Base-by-base conservation (phyloP, 64 coral and sea anemone species). In the Trachythela sp. region DNA sequence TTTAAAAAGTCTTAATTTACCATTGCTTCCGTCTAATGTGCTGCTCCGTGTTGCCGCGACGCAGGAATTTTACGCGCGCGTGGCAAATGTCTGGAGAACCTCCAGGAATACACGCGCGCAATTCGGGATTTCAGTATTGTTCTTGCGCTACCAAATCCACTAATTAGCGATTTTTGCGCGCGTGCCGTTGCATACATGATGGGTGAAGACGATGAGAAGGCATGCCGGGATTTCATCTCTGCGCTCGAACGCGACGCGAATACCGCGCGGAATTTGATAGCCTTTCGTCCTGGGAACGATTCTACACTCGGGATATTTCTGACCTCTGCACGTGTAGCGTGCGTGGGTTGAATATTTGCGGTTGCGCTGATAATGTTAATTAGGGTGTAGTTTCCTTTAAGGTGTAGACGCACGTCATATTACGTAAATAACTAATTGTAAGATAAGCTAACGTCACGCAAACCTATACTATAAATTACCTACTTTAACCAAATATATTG, bases 101-200 rank as follows among this genome's bases (percentile, higher is more conserved):
- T 80, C 7, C 75, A 80, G 75, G 75, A 80, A 30, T 80, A 80
- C 75, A 80, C 75, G 32, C 75, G 75, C 37, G 75, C 75, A 35
- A 39, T 80, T 17, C 75, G 75, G 4, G 75, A 80, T 80, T 80
- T 34, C 75, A 80, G 75, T 30, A 17, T 30, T 0, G 75, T 80
- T 10, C 75, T 80, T 1, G 37, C 75, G 75, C 75, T 80, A 6
- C 75, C 75, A 38, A 80, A 80, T 15, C 26, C 75, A 36, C 75
- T 80, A 22, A 39, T 80, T 7, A 80, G 75, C 9, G 75, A 80
- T 80, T 80, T 15, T 39, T 80, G 75, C 75, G 75, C 75, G 2
- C 75, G 75, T 22, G 75, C 75, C 13, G 75, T 80, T 10, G 75
- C 32, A 15, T 80, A 80, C 17, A 80, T 80, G 75, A 80, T 80